Base-by-base conservation (phyloP, 92 coral and sea anemone species). In the Paramuricea clavata region DNA sequence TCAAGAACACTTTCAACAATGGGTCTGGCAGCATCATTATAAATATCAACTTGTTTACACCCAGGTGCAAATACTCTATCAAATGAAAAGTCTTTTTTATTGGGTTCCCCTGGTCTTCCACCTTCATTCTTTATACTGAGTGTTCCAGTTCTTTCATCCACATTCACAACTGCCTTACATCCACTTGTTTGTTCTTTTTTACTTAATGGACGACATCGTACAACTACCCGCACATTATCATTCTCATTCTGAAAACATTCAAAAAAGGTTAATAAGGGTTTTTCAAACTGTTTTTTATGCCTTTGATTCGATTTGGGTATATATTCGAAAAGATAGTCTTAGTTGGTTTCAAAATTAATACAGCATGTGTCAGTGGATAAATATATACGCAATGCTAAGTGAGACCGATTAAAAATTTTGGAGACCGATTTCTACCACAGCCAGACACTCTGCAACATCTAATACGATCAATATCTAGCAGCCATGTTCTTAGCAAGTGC, bases 181-280 rank as follows among this genome's bases (percentile, higher is more conserved):
- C 93, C 92, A 59, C 92, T 76, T 17, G 92, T 91, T 19, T 89
- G 89, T 56, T 96, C 99, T 83, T 96, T 96, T 36, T 91, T 93
- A 88, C 95, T 96, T 92, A 96, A 89, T 70, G 99, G 99, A 85
- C 99, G 99, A 77, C 99, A 96, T 89, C 99, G 85, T 0, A 96
- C 99, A 41, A 96, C 99, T n/a, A 96, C 99, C 49, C 99, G 95
- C 33, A 96, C 99, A 78, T 96, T 96, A 68, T 96, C 96, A 72
- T 89, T 90, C 11, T 92, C 91, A 32, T 91, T 84, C 83, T 95
- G 61, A 32, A 79, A 60, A 54, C 17, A 21, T 54, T 54, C 11
- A 54, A 61, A 1, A 35, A 1, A 22, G n/a, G n/a, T n/a, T n/a
- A n/a, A n/a, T n/a, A n/a, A n/a, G n/a, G n/a, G n/a, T n/a, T n/a